Conservation (phyloP, 2,888 invertebrate species). For the Cyaniris semiargus region DNA sequence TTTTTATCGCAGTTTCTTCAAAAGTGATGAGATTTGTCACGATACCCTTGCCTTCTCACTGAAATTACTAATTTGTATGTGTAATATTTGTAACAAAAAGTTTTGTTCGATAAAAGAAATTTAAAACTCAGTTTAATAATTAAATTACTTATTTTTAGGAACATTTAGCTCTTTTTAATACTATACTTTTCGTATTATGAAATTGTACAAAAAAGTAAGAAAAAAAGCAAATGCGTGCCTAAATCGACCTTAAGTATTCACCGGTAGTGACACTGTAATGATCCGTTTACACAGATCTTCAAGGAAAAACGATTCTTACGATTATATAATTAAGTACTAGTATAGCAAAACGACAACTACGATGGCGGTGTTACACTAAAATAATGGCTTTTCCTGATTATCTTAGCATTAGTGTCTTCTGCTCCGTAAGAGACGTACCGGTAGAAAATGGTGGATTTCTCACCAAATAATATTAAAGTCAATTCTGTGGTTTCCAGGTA, state of each 20-base stretch:
- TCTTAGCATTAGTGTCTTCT: constrained; percentile 51
- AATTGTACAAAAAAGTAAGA: background rate
- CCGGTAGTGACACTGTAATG: constrained; percentile 42
- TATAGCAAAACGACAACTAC: constrained; percentile 37
- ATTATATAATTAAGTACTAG: constrained; percentile 33
- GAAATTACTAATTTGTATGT: too few relatives aligned
- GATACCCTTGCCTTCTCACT: too few relatives aligned
- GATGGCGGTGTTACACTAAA: constrained; percentile 33
- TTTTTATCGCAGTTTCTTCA: too few relatives aligned
- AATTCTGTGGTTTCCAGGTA: constrained; percentile 47
- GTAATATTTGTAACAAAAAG: too few relatives aligned
- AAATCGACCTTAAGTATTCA: constrained; percentile 34
- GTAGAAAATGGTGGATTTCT: constrained; percentile 31
- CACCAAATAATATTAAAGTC: constrained; percentile 39
- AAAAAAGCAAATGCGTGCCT: constrained; percentile 10
- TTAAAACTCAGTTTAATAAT: too few relatives aligned
- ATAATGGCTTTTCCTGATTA: constrained; percentile 57
- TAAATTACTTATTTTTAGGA: too few relatives aligned
- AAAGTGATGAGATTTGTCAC: too few relatives aligned
- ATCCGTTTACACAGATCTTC: constrained; percentile 30
- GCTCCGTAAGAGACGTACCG: constrained; percentile 36
- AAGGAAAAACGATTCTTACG: constrained; percentile 14
- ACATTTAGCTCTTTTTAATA: too few relatives aligned
- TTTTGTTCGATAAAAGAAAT: too few relatives aligned
- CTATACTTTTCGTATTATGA: too few relatives aligned